A percentile compares a stretch with the other conserved stretches of the same genome.
These are phyloP conservation scores for Lasioglossum pauxillum DNA, from an alignment of 2,888 invertebrate genomes.

Conservation along the genomic window DNA sequence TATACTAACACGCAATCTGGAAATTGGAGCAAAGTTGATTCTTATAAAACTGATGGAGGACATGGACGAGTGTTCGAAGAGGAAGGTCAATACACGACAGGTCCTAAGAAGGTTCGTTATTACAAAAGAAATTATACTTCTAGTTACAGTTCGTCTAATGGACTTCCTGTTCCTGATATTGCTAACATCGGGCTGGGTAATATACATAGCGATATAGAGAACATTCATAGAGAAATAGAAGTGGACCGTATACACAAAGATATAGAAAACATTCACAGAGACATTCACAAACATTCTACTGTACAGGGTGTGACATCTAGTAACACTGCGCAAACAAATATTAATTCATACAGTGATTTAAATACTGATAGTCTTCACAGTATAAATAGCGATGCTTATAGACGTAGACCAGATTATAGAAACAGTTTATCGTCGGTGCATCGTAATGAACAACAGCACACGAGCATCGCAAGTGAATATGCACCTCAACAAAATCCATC, in stretches of 20 bases:
- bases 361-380: conserved; percentile 24
- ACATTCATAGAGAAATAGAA: conserved; percentile 47
- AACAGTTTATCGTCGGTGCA: conserved; percentile 18
- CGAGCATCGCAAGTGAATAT: conserved; percentile 22
- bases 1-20: conserved; percentile 49
- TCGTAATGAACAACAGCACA: conserved; percentile 37
- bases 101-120: conserved; percentile 73
- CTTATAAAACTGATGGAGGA: conserved; percentile 76
- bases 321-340: conserved; percentile 25
- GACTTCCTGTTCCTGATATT: conserved; percentile 27
- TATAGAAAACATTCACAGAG: conserved; percentile 49
- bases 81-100: conserved; percentile 75
- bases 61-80: conserved; percentile 73
- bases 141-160: conserved; percentile 66
- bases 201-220: conserved; percentile 49
- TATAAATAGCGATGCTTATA: conserved; percentile 37
- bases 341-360: conserved; percentile 12
- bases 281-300: conserved; percentile 26
- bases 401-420: conserved; percentile 28
- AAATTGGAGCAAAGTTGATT: conserved; percentile 76
- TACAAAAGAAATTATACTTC: conserved; percentile 78
- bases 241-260: conserved; percentile 38
- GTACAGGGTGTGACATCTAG: conserved; percentile 20
- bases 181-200: conserved; percentile 14
- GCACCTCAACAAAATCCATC: conserved; percentile 40